Percentiles rank a stretch among this genome's conserved stretches.
Evolutionary conservation across 2,797 vertebrate genomes (phyloP).

Genomic region (Sebastes steindachneri): DNA sequence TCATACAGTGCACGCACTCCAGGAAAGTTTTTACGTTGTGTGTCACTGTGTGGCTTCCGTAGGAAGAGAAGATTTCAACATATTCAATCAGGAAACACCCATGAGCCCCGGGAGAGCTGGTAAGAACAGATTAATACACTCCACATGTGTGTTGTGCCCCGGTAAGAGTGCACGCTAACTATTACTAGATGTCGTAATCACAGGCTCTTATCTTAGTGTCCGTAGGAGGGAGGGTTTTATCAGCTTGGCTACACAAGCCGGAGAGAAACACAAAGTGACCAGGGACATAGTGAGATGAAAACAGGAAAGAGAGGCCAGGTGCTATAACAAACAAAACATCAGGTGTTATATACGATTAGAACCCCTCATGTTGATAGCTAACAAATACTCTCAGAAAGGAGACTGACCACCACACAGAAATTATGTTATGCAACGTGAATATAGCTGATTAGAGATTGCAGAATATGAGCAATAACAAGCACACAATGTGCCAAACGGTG

Average conservation of each 20-base stretch:
- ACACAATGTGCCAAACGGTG: conserved; percentile 46
- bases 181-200: conserved; percentile 62
- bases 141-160: conserved; percentile 25
- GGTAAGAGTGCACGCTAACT: conserved; percentile 39
- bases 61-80: conserved; percentile 32
- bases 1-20: conserved; percentile 16
- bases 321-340: conserved; percentile 42
- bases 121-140: conserved; percentile 34
- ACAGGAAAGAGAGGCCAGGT: conserved; percentile 55
- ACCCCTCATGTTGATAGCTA: background rate
- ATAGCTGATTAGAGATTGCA: conserved; percentile 27
- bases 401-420: background rate
- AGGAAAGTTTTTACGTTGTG: conserved; percentile 34
- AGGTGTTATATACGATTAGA: conserved; percentile 18
- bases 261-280: conserved; percentile 46
- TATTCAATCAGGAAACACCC: conserved; percentile 50
- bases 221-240: conserved; percentile 70
- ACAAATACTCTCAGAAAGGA: background rate
- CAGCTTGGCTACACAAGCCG: conserved; percentile 54
- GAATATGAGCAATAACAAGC: conserved; percentile 41
- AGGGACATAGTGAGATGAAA: conserved; percentile 51
- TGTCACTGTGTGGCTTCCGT: conserved; percentile 40
- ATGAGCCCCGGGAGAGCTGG: conserved; percentile 8
- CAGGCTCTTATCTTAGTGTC: conserved; percentile 70
- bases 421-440: conserved; percentile 56